Evolutionary conservation across 1,140 invertebrate genomes (phyloP), one percentile per base, ranked within the genome.

Genomic region (Drosophila trapezifrons): DNA sequence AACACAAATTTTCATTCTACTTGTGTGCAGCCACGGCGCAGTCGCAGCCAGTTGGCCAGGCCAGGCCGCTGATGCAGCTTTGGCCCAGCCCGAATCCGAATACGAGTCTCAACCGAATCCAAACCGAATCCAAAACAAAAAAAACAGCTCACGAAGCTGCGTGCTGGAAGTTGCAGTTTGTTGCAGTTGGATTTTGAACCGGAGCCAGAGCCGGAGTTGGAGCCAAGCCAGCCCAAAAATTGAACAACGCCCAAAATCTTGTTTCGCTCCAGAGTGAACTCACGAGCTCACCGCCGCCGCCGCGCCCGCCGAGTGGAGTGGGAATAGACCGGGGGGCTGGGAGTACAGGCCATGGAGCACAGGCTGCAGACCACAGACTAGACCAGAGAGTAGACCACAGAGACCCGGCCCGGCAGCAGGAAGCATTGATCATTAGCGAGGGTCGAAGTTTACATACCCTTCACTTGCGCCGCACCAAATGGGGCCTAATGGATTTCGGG

Each of bases 181-280:
- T 49, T 60, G 49, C 32, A 69, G 60, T 69, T 66, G 65, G 22
- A 52, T 69, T 65, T 69, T 65, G 59, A 69, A 52, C 65, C 65
- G 70, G 54, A 82, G 70, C 74, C n/a, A 35, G 51, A 63, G 64
- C 70, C 70, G 32, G 43, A 60, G 37, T 4, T 22, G 22, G 22
- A 22, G 22, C 60, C 47, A 60, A 78, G 78, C 57, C 75, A 87
- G 75, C 65, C 82, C 59, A 78, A 86, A 76, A 87, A 86, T 79
- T 87, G 79, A 87, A 87, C 83, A 87, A 87, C 83, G 83, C 83
- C 83, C 83, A 87, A 87, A 87, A 87, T 87, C 83, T 87, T 89
- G 83, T 87, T 87, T 89, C 70, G 65, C 76, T 74, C 51, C 49
- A 77, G 65, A 89, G 67, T 83, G 80, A 89, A 80, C 83, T 87